Conservation (phyloP, 2,888 invertebrate species). For the Eupithecia subfuscata region DNA sequence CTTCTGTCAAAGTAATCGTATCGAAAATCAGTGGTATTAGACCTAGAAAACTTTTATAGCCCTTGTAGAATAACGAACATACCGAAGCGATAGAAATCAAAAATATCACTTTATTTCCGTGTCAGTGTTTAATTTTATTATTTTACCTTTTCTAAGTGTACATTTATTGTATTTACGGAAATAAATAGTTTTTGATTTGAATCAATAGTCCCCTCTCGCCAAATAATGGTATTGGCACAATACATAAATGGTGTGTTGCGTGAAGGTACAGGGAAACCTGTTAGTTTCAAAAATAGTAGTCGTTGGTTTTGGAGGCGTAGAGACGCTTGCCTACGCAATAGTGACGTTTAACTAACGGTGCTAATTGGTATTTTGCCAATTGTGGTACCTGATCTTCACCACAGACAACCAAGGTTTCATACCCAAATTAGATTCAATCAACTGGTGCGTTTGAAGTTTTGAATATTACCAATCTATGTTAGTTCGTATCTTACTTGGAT, state of each 20-base stretch:
- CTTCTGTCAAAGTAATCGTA: not conserved
- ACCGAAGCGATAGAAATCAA: no score
- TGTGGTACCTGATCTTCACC: constrained; percentile 40
- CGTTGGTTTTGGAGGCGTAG: not conserved
- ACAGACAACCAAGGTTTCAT: constrained; percentile 35
- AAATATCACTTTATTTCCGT: no score
- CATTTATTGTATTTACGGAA: no score
- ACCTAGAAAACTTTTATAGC: not conserved
- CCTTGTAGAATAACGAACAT: not conserved
- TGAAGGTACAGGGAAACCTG: no score
- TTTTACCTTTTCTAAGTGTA: no score
- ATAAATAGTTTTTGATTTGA: no score
- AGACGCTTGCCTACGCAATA: constrained; percentile 37
- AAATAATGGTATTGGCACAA: not conserved
- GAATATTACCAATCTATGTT: not conserved
- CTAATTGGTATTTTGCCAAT: constrained; percentile 48
- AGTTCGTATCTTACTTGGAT: not conserved
- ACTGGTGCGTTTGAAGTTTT: constrained; percentile 19
- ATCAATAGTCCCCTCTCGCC: not conserved
- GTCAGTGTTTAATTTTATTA: no score
- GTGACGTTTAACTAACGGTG: constrained; percentile 42
- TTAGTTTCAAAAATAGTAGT: not conserved
- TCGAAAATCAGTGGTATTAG: not conserved
- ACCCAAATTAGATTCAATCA: constrained; percentile 37
- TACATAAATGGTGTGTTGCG: no score